Evolutionary conservation across 2,113 vertebrate genomes (phyloP).

Genomic region (Amazona vittata): DNA sequence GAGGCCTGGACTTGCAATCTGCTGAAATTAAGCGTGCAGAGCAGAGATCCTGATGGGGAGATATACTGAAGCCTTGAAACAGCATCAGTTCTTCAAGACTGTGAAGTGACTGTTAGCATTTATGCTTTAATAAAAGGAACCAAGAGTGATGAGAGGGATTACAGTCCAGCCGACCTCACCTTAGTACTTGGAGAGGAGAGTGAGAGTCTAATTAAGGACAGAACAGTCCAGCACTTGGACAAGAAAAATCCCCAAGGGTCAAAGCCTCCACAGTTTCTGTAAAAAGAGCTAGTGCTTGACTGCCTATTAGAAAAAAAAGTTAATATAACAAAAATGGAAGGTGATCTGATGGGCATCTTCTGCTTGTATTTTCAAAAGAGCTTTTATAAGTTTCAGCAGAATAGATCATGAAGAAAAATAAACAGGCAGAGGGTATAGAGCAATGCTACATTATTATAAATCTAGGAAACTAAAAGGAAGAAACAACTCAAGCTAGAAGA

Average conservation of each 20-base stretch:
- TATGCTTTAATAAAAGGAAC: neutral
- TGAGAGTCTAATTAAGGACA: slow-evolving; percentile 43
- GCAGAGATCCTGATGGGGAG: neutral
- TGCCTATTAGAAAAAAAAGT: neutral
- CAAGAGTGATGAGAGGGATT: slow-evolving; percentile 10
- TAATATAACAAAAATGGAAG: neutral
- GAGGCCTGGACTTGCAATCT: neutral
- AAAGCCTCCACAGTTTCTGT: neutral
- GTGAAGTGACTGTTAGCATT: neutral
- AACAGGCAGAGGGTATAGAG: neutral
- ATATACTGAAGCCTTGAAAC: neutral
- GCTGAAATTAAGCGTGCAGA: slow-evolving; percentile 1
- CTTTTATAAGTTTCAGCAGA: neutral
- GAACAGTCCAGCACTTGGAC: neutral
- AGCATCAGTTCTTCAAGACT: neutral
- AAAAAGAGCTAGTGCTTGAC: neutral
- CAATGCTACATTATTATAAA: neutral
- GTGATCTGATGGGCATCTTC: neutral
- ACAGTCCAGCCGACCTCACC: neutral
- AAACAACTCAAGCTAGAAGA: neutral
- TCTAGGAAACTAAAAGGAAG: neutral
- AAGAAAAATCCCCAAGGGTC: slow-evolving; percentile 33
- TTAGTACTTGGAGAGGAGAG: slow-evolving; percentile 17
- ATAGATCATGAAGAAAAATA: neutral
- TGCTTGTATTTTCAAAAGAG: neutral